Base-by-base conservation (phyloP, 2,888 invertebrate genomes). In the Trichopria drosophilae region DNA sequence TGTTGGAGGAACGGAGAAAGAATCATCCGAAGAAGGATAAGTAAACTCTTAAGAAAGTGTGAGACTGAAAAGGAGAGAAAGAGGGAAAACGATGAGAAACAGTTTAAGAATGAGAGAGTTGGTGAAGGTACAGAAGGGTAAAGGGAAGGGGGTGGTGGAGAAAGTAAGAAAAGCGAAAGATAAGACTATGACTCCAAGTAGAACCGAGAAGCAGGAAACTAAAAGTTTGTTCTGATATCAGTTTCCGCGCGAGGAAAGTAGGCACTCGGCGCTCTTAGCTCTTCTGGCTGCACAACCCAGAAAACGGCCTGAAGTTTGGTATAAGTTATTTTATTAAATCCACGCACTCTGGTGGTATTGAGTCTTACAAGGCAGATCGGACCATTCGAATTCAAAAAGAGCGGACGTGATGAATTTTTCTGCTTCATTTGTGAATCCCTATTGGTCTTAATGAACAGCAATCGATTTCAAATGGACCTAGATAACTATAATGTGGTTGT, bases 311-410 rank as follows among this genome's bases (percentile, higher is more conserved):
- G 51, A 59, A 66, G 63, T 64, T 65, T 52, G 57, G 58, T 63
- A 60, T 61, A 64, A 66, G 62, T 64, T 65, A 64, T 66, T 66
- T 66, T 66, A 66, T 66, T 66, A 66, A 65, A 66, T 64, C 56
- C 57, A 58, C 56, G 59, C 60, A 54, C 49, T 40, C 45, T 48
- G 37, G 19, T 13, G 22, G 41, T 28, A 41, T 41, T 29, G 19
- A 22, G 19, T 22, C 41, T 29, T 41, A 19, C 20, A 41, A n/a
- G n/a, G n/a, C n/a, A n/a, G 29, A 26, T 41, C 41, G 10, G 31
- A 41, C 41, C n/a, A n/a, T n/a, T n/a, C n/a, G n/a, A n/a, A n/a
- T n/a, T n/a, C n/a, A n/a, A n/a, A n/a, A n/a, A n/a, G n/a, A n/a
- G n/a, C n/a, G n/a, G n/a, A n/a, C n/a, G n/a, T n/a, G n/a, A n/a